Percentiles rank a stretch among this genome's conserved stretches.
These are phyloP conservation scores for Notiomystis cincta DNA, from an alignment of 2,113 vertebrate genomes.

Conservation along the genomic window DNA sequence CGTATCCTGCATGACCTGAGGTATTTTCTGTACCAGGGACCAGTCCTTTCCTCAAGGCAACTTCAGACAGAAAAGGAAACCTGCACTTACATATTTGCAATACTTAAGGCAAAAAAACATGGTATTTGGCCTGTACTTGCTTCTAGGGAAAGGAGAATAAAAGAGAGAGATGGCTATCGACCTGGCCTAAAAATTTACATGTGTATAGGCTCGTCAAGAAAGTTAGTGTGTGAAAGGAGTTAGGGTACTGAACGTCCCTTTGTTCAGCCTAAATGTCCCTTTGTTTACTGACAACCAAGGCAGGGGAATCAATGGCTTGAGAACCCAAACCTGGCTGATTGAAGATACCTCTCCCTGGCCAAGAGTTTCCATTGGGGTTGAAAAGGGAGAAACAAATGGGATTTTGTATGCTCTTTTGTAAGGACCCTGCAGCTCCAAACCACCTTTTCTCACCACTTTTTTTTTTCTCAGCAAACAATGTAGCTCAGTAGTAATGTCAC, in stretches of 20 bases:
- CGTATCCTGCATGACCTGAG: background rate
- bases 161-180: background rate
- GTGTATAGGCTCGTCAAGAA: background rate
- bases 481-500: background rate
- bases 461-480: background rate
- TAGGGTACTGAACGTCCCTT: background rate
- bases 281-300: background rate
- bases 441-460: background rate
- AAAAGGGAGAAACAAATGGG: background rate
- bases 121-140: fast-evolving
- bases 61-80: background rate
- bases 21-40: background rate
- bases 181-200: conserved; percentile 15
- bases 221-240: background rate
- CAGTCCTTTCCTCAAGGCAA: background rate
- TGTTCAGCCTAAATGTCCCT: background rate
- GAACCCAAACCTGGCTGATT: background rate
- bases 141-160: background rate
- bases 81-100: background rate
- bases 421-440: background rate
- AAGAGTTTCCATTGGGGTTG: background rate
- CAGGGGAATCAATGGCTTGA: background rate
- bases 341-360: background rate
- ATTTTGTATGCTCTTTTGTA: background rate
- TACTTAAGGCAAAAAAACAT: background rate